Conservation (phyloP, 2,113 vertebrate genomes). For the Atlantisia rogersi region DNA sequence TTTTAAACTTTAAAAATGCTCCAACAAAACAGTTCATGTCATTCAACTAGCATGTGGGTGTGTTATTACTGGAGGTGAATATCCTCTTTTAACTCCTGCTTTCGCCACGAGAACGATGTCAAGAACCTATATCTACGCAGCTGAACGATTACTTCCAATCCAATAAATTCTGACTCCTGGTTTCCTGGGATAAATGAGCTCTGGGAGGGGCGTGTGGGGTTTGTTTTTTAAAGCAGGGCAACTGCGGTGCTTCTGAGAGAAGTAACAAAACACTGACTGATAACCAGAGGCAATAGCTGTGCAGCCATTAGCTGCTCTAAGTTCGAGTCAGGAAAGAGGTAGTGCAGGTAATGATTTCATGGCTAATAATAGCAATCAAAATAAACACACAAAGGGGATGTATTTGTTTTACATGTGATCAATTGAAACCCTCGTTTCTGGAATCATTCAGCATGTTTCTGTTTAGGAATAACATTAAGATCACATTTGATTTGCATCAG, state of each 20-base stretch:
- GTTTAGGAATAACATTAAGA: slow-evolving; percentile 42
- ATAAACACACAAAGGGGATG: background rate
- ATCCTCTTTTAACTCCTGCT: background rate
- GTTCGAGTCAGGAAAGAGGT: background rate
- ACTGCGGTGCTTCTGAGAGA: background rate
- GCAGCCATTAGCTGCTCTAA: background rate
- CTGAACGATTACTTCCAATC: background rate
- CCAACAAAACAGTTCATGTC: background rate
- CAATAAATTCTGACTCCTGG: background rate
- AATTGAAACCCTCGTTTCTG: background rate
- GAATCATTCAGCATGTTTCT: background rate
- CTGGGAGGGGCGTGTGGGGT: background rate
- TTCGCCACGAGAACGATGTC: background rate
- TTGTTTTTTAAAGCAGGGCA: background rate
- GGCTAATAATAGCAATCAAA: background rate
- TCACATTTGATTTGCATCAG: slow-evolving; percentile 63
- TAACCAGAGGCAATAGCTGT: background rate
- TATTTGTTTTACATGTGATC: background rate
- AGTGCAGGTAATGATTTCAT: background rate
- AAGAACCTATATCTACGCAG: background rate
- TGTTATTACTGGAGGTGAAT: background rate
- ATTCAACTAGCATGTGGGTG: background rate
- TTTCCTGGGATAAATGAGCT: background rate
- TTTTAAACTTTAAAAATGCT: background rate
- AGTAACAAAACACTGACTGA: background rate